Evolutionary conservation across 1,140 invertebrate genomes (phyloP), one percentile per base, ranked within the genome.

Genomic region (Agraylea sexmaculata): DNA sequence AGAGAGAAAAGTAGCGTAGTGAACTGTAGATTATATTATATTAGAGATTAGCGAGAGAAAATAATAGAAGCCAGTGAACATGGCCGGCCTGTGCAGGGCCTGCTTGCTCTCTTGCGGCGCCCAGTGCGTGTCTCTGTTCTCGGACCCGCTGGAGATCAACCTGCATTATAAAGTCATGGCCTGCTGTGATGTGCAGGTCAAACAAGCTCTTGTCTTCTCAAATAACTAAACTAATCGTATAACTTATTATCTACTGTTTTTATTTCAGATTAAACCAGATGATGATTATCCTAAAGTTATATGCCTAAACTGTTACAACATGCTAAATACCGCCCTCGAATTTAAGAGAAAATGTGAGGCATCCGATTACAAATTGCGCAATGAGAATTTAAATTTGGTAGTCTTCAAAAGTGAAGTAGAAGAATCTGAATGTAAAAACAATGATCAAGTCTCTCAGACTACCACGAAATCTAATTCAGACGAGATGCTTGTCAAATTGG

Each of bases 291-390:
- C 48, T 8, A 44, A 20, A 16, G 32, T 27, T 17, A 50, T 50
- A 17, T 50, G 48, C 23, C 33, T 42, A 25, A 11, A 39, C 17
- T 50, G 48, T 27, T 44, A 50, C 44, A 22, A 19, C 10, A 50
- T 50, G 48, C 35, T 50, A 2, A 42, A 44, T 27, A 50, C 42
- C 5, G 48, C 48, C 13, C 45, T 47, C 33, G 45, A 50, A 37
- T 50, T 50, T 20, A 46, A 47, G 42, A 46, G 41, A 23, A 47
- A 37, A 42, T 50, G 48, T 37, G 48, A 50, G 41, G 15, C 36
- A 19, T 47, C 48, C 0, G 48, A 50, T 40, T 6, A 25, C 2
- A 46, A 44, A 28, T 40, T 50, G 12, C 28, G 48, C 19, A 47
- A 21, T 22, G 36, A 31, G 7, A 25, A 7, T 12, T 8, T 25